phyloP scores from a whole-genome alignment of 1,140 invertebrate genomes.

The Phortica variegata region DNA sequence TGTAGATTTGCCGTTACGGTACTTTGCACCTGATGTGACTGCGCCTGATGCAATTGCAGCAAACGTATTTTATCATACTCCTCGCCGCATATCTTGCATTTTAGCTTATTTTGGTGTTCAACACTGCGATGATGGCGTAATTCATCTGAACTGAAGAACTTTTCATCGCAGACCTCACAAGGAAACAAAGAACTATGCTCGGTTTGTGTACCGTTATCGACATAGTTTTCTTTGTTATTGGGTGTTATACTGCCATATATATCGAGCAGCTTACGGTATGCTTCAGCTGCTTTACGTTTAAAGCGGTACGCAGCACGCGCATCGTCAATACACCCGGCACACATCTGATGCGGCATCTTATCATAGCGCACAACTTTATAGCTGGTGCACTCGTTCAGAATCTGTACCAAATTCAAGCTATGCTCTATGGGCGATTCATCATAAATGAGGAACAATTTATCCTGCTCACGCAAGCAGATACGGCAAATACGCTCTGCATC shows the following conservation, averaged over 20 bases:
- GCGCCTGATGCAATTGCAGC: slow-evolving; percentile 30
- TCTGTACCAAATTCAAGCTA: slow-evolving; percentile 36
- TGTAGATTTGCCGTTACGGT: slow-evolving; percentile 8
- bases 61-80: no score
- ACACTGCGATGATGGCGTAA: slow-evolving; percentile 37
- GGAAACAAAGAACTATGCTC: slow-evolving; percentile 35
- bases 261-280: slow-evolving; percentile 35
- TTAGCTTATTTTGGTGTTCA: slow-evolving; percentile 23
- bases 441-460: slow-evolving; percentile 40
- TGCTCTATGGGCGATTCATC: slow-evolving; percentile 35
- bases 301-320: slow-evolving; percentile 45
- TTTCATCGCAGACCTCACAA: slow-evolving; percentile 41
- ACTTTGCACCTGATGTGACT: slow-evolving; percentile 31
- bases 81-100: slow-evolving; percentile 36
- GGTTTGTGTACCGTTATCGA: slow-evolving; percentile 41
- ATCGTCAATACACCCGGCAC: slow-evolving; percentile 29
- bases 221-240: slow-evolving; percentile 7
- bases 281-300: slow-evolving; percentile 35
- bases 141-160: slow-evolving; percentile 36
- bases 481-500: slow-evolving; percentile 42
- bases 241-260: slow-evolving; percentile 24
- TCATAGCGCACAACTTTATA: slow-evolving; percentile 34
- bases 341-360: slow-evolving; percentile 41
- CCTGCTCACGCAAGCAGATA: slow-evolving; percentile 36
- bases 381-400: slow-evolving; percentile 42